Evolutionary conservation across 2,113 vertebrate species (phyloP), one percentile per base, ranked within the genome.

Genomic region (Lutjanus erythropterus): DNA sequence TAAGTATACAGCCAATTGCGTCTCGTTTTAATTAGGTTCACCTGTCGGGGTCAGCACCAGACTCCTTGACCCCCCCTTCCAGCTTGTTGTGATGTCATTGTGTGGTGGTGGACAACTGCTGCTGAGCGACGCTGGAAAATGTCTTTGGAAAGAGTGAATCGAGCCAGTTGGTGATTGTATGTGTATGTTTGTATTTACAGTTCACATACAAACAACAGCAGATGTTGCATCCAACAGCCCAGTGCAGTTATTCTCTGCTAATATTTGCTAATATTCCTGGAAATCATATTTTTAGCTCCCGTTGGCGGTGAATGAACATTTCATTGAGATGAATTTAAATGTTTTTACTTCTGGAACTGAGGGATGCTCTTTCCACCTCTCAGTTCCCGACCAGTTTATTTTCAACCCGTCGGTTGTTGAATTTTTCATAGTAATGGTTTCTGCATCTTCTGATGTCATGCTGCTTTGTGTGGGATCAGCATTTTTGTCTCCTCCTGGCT

Each of bases 21-120:
- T 71, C 76, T 91, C 18, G 2, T 68, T 88, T 91, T 89, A 80
- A 85, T 88, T 89, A 73, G 80, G 60, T 61, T 83, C 46, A 61
- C 18, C 69, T 33, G 3, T 5, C 19, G 2, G 25, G 37, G 50
- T 49, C 42, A 3, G n/a, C 8, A 46, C 56, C 71, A 55, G 58
- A 83, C 68, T 44, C 49, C 29, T 46, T 59, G 37, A 72, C 31
- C 56, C 66, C n/a, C 1, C 35, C 72, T 10, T 52, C 47, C 3
- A 16, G 18, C 1, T n/a, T n/a, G 72, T n/a, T n/a, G 72, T 56
- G 49, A 52, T n/a, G 55, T 77, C 68, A 70, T 1, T 0, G 61
- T 7, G 70, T 50, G 58, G 41, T 27, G 10, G n/a, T 3, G 53
- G 44, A 66, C 39, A 56, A 16, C 55, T 15, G 67, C 2, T 58